Base-by-base conservation (phyloP, 2,113 vertebrate genomes). In the Ancistrus triradiatus region DNA sequence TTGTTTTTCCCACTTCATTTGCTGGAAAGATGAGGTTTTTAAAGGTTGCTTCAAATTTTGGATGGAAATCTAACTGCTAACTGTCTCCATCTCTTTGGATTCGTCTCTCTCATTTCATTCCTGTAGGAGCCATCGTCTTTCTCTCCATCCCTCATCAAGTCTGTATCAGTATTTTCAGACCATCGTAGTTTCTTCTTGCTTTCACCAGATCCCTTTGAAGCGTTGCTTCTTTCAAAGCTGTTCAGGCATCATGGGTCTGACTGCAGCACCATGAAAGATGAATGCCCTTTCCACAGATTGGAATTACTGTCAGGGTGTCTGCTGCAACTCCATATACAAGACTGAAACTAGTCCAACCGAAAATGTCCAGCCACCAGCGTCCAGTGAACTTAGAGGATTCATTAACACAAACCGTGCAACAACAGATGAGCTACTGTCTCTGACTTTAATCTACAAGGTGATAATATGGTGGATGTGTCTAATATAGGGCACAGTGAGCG, bases 221-320 rank as follows among this genome's bases (percentile, higher is more conserved):
- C 55, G 35, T 13, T 35, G 11, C 49, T 40, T 22, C 55, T 65
- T 48, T 69, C 33, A 35, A 40, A 31, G 14, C 19, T 24, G 22
- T 13, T 57, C 21, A 46, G 37, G 19, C 35, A 4, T 59, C 60
- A 7, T 40, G 18, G 40, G 31, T 38, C 37, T 17, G 17, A n/a
- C 37, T 28, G 37, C 35, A 51, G 35, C 25, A 3, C n/a, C 44
- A 68, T 73, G 6, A 64, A 68, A 73, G 31, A 68, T 59, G 14
- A 35, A 68, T 59, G 6, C 33, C 6, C 15, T 27, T n/a, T 51
- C 44, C n/a, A 7, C 28, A 17, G 47, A 38, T 59, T 10, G 35
- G 25, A 15, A 40, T 52, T 51, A 51, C 47, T 25, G 14, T 48
- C 21, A 15, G 25, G 56, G 59, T 42, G 3, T 15, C 14, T 8